phyloP scores from a whole-genome alignment of 2,113 vertebrate species.

The Labrus mixtus region DNA sequence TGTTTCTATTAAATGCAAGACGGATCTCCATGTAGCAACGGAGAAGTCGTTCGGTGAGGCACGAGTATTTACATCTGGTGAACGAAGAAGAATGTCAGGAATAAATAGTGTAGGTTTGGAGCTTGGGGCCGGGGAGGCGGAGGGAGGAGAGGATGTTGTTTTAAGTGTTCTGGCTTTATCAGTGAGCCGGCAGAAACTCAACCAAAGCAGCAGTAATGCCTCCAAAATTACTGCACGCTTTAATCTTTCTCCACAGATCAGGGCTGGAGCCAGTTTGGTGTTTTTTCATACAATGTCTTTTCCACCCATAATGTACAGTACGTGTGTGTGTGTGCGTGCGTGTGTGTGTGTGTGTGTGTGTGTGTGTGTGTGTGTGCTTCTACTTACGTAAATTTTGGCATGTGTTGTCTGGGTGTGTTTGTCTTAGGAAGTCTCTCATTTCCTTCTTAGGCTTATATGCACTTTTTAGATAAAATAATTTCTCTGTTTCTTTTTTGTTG shows the following conservation, averaged over 20 bases:
- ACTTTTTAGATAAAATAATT: conserved; percentile 24
- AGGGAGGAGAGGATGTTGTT: conserved; percentile 74
- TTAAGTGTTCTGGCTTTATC: conserved; percentile 70
- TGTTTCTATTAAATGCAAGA: conserved; percentile 16
- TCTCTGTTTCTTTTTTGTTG: conserved; percentile 19
- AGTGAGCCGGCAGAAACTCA: conserved; percentile 60
- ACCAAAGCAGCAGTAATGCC: conserved; percentile 64
- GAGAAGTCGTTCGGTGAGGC: conserved; percentile 11
- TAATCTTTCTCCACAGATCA: conserved; percentile 67
- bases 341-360: conserved; percentile 6
- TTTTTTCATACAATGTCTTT: conserved; percentile 24
- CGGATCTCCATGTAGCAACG: neutral
- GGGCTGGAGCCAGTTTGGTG: conserved; percentile 30
- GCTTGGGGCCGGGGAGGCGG: conserved; percentile 11
- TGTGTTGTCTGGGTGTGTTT: conserved; percentile 54
- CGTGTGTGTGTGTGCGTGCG: conserved; percentile 1
- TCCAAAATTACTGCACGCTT: conserved; percentile 56
- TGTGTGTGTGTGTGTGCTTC: conserved; percentile 11
- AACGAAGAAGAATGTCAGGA: conserved; percentile 73
- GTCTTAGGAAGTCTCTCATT: conserved; percentile 68
- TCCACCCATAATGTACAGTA: conserved; percentile 32
- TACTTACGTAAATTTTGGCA: conserved; percentile 5
- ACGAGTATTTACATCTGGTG: conserved; percentile 53
- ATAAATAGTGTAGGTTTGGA: conserved; percentile 63
- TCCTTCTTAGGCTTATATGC: conserved; percentile 58